Percentiles rank a stretch among this genome's conserved stretches.
Conservation (phyloP, 2,888 invertebrate genomes). For the Odontothrips loti region DNA sequence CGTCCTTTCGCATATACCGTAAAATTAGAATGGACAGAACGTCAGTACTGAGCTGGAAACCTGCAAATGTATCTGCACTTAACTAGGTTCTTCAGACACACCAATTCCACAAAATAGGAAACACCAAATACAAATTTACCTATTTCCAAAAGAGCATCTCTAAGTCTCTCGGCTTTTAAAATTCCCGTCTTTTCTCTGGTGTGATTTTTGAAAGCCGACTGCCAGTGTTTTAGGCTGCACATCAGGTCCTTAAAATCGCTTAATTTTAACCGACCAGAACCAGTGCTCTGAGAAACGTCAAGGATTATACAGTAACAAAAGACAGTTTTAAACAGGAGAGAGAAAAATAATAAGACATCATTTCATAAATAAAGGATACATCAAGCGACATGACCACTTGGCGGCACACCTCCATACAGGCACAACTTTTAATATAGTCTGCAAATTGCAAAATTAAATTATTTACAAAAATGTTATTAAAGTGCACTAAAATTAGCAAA, state of each 20-base stretch:
- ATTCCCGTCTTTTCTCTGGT: constrained; percentile 88
- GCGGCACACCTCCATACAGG: constrained; percentile 84
- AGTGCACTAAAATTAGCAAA: background rate
- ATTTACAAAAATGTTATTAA: background rate
- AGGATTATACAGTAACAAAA: constrained; percentile 9
- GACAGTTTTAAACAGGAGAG: background rate
- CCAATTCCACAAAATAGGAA: background rate
- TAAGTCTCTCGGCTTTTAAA: constrained; percentile 74
- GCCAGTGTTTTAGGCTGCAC: constrained; percentile 88
- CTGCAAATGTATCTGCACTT: constrained; percentile 42
- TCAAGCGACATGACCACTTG: constrained; percentile 86
- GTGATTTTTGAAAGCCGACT: constrained; percentile 82
- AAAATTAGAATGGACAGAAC: constrained; percentile 77
- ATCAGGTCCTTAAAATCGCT: constrained; percentile 85
- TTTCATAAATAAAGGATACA: constrained; percentile 57
- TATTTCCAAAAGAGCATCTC: constrained; percentile 79
- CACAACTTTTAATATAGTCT: constrained; percentile 92
- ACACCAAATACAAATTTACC: constrained; percentile 47
- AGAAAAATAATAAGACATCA: constrained; percentile 29
- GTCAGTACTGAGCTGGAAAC: constrained; percentile 80
- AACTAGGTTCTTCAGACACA: no score
- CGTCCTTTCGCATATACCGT: constrained; percentile 88
- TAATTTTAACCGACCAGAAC: constrained; percentile 75
- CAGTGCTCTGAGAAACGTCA: constrained; percentile 57
- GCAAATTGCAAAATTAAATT: constrained; percentile 39